Base-by-base conservation (phyloP, 1,140 invertebrate genomes). In the Caenorhabditis briggsae region DNA sequence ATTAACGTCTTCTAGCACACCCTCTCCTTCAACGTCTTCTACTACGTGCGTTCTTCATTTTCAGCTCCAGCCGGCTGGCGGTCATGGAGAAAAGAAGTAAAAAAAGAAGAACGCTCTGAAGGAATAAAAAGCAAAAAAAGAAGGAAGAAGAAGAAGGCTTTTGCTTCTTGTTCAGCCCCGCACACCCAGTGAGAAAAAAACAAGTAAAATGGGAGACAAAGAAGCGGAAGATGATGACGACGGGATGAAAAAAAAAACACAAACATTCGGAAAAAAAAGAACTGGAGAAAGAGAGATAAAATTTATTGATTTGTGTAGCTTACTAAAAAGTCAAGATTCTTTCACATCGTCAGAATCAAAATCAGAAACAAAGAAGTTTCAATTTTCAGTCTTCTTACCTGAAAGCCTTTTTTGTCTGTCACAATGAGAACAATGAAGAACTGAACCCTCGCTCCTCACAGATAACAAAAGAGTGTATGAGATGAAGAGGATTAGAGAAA, bases 111-210 rank as follows among this genome's bases (percentile, higher is more conserved):
- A 33, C 33, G 33, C 33, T 33, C 33, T 33, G 33, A 33, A 33
- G 33, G 33, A 33, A 33, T 33, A 33, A 3, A 3, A 33, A 33
- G 33, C n/a, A 33, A 33, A 3, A 20, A 55, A 33, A 55, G 16
- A 55, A n/a, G 55, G 16, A 82, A 48, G 55, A 46, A 58, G 53
- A 16, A 55, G 18, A 58, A 59, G 53, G 59, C 59, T 61, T 61
- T 23, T 61, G 18, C 9, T 53, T 11, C 12, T 43, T n/a, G 18
- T 23, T 50, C 33, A 11, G 33, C 43, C 70, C 43, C 70, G 18
- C 46, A 23, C 55, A 83, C 53, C 82, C 82, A 83, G 82, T 16
- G 43, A 43, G 43, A 59, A 61, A 83, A 58, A 83, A 46, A 59
- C 58, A 46, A 83, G 82, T 58, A 46, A 59, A 58, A 83, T 59